A percentile compares a stretch with the other conserved stretches of the same genome.
Conservation (phyloP, 2,113 vertebrate genomes). For the Psammodynastes pulverulentus region DNA sequence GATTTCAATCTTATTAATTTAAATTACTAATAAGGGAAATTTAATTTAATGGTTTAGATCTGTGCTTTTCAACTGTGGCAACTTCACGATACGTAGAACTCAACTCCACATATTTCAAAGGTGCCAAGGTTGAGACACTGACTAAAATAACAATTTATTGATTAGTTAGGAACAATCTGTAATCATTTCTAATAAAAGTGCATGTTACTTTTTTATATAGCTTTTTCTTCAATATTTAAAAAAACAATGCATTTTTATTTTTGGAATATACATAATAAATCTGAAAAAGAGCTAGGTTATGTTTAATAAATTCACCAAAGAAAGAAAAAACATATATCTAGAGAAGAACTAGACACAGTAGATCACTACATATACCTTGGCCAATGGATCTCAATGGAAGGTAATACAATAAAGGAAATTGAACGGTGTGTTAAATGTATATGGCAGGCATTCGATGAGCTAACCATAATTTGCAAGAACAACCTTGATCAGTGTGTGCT, state of each 20-base stretch:
- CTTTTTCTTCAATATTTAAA: background rate
- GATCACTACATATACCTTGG: too few relatives aligned
- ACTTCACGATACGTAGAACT: background rate
- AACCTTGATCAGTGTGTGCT: too few relatives aligned
- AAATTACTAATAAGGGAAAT: background rate
- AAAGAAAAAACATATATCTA: too few relatives aligned
- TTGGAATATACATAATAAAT: background rate
- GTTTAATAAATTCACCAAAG: too few relatives aligned
- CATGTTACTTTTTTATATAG: background rate
- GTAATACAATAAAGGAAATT: too few relatives aligned
- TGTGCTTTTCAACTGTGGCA: background rate
- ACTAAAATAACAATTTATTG: background rate
- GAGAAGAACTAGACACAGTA: too few relatives aligned
- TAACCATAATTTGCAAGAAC: too few relatives aligned
- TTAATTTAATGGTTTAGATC: background rate
- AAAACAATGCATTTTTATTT: background rate
- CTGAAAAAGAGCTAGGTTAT: too few relatives aligned
- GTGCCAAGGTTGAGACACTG: background rate
- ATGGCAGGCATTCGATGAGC: too few relatives aligned
- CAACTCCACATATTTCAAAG: background rate
- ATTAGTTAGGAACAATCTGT: background rate
- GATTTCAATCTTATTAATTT: background rate
- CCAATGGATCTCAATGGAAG: too few relatives aligned
- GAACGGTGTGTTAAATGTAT: too few relatives aligned
- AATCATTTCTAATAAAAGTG: background rate